Conservation (phyloP, 2,113 vertebrate species). For the Carettochelys insculpta region DNA sequence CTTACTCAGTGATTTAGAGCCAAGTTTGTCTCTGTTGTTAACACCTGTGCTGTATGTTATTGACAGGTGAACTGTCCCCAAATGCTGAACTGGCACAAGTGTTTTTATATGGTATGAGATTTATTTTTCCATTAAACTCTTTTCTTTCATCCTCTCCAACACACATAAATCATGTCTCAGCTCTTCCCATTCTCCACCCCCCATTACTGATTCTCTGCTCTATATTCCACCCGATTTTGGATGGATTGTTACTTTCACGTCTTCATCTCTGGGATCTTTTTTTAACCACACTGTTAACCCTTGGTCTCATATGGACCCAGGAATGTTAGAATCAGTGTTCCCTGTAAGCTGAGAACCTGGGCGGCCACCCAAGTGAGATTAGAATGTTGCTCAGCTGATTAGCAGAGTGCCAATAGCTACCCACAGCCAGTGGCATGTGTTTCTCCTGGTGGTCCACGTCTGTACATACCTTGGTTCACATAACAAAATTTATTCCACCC, state of each 20-base stretch:
- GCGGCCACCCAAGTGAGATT: no score
- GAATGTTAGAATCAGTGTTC: neutral
- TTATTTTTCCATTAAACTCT: neutral
- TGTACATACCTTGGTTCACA: no score
- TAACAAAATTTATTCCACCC: no score
- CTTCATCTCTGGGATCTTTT: neutral
- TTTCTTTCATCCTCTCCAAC: neutral
- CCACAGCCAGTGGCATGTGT: no score
- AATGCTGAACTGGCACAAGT: neutral
- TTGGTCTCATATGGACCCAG: neutral
- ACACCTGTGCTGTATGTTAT: neutral
- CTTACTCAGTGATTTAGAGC: neutral
- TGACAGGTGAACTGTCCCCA: neutral
- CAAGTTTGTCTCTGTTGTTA: neutral
- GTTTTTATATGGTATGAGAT: neutral
- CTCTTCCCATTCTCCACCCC: neutral
- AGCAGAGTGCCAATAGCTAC: no score
- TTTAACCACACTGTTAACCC: neutral
- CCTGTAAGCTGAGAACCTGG: no score
- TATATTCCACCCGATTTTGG: neutral
- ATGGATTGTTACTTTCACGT: neutral
- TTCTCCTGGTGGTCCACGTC: no score
- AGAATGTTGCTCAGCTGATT: no score
- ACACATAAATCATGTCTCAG: neutral
- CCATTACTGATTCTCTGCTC: neutral